Conservation (phyloP, 1,140 invertebrate genomes). For the Heliothis virescens region DNA sequence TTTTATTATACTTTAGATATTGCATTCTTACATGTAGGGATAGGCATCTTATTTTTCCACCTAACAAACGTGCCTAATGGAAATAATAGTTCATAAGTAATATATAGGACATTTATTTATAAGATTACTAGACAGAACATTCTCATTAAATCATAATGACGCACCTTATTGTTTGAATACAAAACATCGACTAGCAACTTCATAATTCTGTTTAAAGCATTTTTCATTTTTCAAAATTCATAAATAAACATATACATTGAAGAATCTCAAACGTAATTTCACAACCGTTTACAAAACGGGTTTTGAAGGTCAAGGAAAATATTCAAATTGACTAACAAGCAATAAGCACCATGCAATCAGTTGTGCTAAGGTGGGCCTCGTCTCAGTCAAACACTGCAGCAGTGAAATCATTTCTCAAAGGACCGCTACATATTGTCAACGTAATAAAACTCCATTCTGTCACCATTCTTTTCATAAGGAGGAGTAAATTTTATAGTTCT, state of each 20-base stretch:
- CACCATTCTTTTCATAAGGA: slow-evolving; percentile 54
- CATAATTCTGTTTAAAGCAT: slow-evolving; percentile 61
- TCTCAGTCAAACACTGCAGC: slow-evolving; percentile 52
- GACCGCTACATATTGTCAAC: slow-evolving; percentile 23
- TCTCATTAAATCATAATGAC: slow-evolving; percentile 41
- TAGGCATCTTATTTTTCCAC: slow-evolving; percentile 62
- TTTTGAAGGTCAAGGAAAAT: slow-evolving; percentile 61
- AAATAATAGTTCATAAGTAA: slow-evolving; percentile 55
- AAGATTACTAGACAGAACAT: slow-evolving; percentile 30
- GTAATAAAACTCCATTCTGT: slow-evolving; percentile 37
- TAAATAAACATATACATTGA: slow-evolving; percentile 42
- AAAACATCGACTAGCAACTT: slow-evolving; percentile 66
- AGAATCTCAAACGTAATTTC: slow-evolving; percentile 79
- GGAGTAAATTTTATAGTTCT: slow-evolving; percentile 61
- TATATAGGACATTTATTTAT: slow-evolving; percentile 30
- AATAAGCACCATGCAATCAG: slow-evolving; percentile 71
- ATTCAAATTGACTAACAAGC: slow-evolving; percentile 67
- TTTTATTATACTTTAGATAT: slow-evolving; percentile 50
- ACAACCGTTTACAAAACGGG: slow-evolving; percentile 78
- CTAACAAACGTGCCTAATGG: slow-evolving; percentile 59
- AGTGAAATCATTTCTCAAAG: slow-evolving; percentile 27
- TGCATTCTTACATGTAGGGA: slow-evolving; percentile 63
- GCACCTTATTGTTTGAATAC: slow-evolving; percentile 41
- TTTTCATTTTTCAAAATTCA: slow-evolving; percentile 32
- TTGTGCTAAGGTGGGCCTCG: slow-evolving; percentile 76